These are phyloP conservation scores for Anoplopoma fimbria DNA, from an alignment of 2,113 vertebrate genomes.

Conservation along the genomic window DNA sequence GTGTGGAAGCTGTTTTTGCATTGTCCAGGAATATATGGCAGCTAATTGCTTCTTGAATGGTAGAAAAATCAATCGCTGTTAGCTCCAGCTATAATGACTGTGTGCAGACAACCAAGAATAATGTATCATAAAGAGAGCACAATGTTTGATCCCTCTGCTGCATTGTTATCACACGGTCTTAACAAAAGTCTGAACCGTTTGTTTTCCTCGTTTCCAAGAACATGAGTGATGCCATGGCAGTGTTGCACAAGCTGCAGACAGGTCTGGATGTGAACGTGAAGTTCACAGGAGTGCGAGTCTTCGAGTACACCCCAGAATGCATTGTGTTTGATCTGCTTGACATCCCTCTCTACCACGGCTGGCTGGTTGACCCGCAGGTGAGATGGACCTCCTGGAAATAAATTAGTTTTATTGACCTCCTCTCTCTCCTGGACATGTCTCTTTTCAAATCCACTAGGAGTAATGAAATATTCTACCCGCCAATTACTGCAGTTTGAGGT, in stretches of 20 bases:
- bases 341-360: constrained; percentile 98
- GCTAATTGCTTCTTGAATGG: constrained; percentile 36
- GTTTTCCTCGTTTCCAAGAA: constrained; percentile 84
- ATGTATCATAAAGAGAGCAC: background rate
- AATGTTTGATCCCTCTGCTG: background rate
- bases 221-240: constrained; percentile 98
- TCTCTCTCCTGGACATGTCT: background rate
- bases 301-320: constrained; percentile 99
- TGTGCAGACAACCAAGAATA: constrained; percentile 26
- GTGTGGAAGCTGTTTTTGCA: background rate
- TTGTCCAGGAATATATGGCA: background rate
- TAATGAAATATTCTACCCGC: background rate
- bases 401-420: background rate
- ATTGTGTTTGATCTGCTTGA: constrained; percentile 99
- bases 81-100: constrained; percentile 9
- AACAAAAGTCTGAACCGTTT: background rate
- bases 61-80: constrained; percentile 25
- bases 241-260: constrained; percentile 97
- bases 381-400: constrained; percentile 51
- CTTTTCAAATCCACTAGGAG: constrained; percentile 45
- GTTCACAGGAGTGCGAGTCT: constrained; percentile 96
- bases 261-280: constrained; percentile 98
- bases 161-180: background rate
- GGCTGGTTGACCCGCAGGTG: constrained; percentile 98
- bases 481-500: background rate